Evolutionary conservation across 1,140 invertebrate genomes (phyloP), one percentile per base, ranked within the genome.

Genomic region (Drosophila trapezifrons): DNA sequence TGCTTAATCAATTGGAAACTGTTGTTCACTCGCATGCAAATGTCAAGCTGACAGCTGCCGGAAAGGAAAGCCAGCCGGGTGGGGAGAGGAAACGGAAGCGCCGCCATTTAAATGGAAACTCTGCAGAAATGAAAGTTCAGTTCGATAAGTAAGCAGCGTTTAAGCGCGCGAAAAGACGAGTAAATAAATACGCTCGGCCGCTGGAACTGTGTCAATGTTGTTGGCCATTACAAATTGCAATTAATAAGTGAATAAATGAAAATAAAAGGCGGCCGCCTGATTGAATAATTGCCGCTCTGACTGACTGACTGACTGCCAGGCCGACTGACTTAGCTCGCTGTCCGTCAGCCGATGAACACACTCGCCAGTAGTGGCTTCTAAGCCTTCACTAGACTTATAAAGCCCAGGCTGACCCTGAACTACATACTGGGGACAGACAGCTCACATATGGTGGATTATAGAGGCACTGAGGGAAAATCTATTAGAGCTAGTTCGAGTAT

Each of bases 211-310:
- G 76, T 78, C 76, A 78, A 78, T 78, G 76, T 72, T 78, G 76
- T 43, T 78, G 66, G 59, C 55, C 78, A 78, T 78, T 78, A 78
- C 66, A 54, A 71, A 78, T 54, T 78, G 75, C 51, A 71, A 78
- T 78, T 72, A 78, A 78, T 78, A 78, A 77, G 78, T 78, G 65
- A 78, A 78, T 78, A 78, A 77, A 78, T 78, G 65, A 71, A 76
- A 76, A 78, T 56, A 49, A 72, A 78, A 71, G 78, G 75, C 74
- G 40, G 56, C 35, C 58, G 73, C 17, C 52, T 57, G 75, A 77
- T 77, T 71, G 75, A 77, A 76, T 66, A 76, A 76, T 66, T 66
- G 62, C 60, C 25, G 32, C 27, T 20, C 38, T 42, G 62, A 76
- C 40, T 22, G 46, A 76, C 22, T 67, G n/a, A n/a, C n/a, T n/a